phyloP scores from a whole-genome alignment of 2,888 invertebrate species.

The Iselma pallidipennis region DNA sequence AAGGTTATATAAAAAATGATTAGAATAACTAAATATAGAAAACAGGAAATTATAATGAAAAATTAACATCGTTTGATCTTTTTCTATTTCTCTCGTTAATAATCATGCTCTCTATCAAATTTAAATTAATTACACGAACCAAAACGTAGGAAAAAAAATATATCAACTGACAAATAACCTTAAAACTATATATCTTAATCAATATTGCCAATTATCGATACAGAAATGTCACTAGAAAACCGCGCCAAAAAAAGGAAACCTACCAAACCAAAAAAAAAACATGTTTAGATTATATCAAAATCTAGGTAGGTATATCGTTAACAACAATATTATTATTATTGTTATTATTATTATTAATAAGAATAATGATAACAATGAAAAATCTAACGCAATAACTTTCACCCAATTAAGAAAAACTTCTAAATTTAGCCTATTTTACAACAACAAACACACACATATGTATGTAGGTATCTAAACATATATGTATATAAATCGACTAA shows the following conservation, averaged over 20 bases:
- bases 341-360: neutral
- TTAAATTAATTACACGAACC: neutral
- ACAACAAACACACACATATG: neutral
- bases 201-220: neutral
- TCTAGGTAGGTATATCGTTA: neutral
- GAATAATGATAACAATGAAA: neutral
- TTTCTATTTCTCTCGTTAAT: neutral
- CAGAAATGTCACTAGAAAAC: neutral
- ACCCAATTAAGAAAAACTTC: constrained; percentile 11
- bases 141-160: neutral
- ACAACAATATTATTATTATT: neutral
- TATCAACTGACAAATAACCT: neutral
- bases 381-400: constrained; percentile 14
- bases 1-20: no score
- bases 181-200: neutral
- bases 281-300: neutral
- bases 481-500: constrained; percentile 8
- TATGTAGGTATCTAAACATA: no score
- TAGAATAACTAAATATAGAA: neutral
- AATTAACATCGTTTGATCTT: no score
- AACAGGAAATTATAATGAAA: neutral
- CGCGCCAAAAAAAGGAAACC: neutral
- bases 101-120: neutral
- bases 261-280: neutral
- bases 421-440: neutral